Evolutionary conservation across 1,140 invertebrate species (phyloP), one percentile per base, ranked within the genome.

Genomic region (Tachypleus tridentatus): DNA sequence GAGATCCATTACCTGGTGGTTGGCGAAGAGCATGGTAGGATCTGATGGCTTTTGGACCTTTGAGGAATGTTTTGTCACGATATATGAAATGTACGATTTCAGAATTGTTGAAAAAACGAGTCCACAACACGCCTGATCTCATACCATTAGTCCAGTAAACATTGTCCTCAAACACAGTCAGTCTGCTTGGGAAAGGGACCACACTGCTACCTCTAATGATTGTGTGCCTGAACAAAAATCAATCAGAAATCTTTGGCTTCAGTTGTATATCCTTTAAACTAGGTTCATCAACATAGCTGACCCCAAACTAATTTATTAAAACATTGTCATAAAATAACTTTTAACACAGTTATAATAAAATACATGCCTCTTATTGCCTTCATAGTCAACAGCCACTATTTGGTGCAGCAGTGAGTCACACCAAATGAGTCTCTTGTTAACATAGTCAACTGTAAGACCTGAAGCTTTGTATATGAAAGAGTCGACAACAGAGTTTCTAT

Each of bases 61-160:
- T 79, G 49, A 89, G 84, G 62, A 88, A 83, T 53, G 67, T 68
- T 70, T 83, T 82, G 73, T 87, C 86, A 72, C 88, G 86, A 72
- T 89, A 91, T 5, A 96, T 84, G 0, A 82, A 82, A 68, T 87
- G 83, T 48, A 93, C 88, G 48, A 85, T 86, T 3, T 72, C 66
- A 48, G 85, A 81, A 0, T 86, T 86, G 66, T 87, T 84, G 72
- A 85, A 97, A 75, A 98, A 97, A 72, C 93, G 88, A 1, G 96
- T 87, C 3, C 86, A 87, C 78, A 96, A 85, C 4, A 98, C 85
- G 1, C 92, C 93, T 75, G 97, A 92, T 72, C 96, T 93, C 1
- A 92, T 98, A 67, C 85, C 86, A 74, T 98, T 96, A 0, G 94
- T 95, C 91, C 93, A 98, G 76, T 86, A 98, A 3, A 98, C 83